Percentiles rank a stretch among this genome's conserved stretches.
Conservation (phyloP, 2,113 vertebrate genomes). For the Crotalus horridus region DNA sequence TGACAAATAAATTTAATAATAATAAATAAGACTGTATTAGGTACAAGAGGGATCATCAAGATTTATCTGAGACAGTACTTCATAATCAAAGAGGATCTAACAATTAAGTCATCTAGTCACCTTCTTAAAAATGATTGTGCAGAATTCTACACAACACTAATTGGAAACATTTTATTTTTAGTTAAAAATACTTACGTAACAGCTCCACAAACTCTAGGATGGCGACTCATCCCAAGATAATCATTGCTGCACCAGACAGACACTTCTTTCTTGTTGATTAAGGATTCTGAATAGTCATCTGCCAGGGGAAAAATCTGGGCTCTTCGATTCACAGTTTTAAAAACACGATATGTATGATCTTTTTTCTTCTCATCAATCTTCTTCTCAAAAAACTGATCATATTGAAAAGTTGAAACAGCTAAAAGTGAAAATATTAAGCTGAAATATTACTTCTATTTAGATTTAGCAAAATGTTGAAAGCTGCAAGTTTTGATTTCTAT, state of each 20-base stretch:
- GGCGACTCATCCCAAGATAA: conserved; percentile 97
- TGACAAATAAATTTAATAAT: background rate
- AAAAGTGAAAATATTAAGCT: conserved; percentile 33
- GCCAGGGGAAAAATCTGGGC: conserved; percentile 92
- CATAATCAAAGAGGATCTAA: background rate
- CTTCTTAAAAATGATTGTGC: background rate
- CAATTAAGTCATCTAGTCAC: background rate
- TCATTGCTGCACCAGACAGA: conserved; percentile 98
- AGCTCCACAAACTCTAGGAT: conserved; percentile 83
- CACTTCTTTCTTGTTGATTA: conserved; percentile 81
- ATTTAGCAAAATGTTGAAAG: background rate
- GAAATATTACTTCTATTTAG: background rate
- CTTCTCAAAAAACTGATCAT: conserved; percentile 92
- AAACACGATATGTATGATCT: conserved; percentile 94
- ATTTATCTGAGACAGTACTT: background rate
- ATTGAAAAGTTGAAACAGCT: conserved; percentile 85
- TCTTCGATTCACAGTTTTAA: conserved; percentile 93
- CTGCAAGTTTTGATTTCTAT: background rate
- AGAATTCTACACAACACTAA: background rate
- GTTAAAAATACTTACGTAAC: conserved; percentile 80
- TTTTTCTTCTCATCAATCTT: conserved; percentile 93
- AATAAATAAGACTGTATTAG: background rate
- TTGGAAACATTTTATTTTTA: background rate
- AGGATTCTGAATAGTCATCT: conserved; percentile 82
- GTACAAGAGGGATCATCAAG: background rate